Conservation (phyloP, 2,888 invertebrate species). For the Trissolcus brochymenae region DNA sequence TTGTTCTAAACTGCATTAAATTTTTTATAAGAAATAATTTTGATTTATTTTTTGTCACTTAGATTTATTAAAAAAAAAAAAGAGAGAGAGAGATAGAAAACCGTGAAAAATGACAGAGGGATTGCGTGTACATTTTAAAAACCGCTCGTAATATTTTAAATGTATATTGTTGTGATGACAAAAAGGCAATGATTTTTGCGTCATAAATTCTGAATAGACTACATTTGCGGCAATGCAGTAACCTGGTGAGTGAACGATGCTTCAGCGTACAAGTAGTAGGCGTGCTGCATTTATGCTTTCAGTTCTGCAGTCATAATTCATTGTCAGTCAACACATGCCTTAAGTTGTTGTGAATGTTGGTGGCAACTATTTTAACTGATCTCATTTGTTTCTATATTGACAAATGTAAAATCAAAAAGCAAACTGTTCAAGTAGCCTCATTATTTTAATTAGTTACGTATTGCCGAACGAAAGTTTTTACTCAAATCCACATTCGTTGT, state of each 20-base stretch:
- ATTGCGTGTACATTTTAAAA: slow-evolving; percentile 9
- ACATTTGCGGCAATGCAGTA: slow-evolving; percentile 15
- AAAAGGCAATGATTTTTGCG: slow-evolving; percentile 14
- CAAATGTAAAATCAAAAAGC: too few species aligned
- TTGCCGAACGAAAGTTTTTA: too few species aligned
- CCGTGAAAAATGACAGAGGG: too few species aligned
- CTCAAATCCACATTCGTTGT: too few species aligned
- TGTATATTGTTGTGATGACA: background rate
- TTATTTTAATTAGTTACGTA: background rate
- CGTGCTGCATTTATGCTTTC: slow-evolving; percentile 1
- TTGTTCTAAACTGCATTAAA: too few species aligned
- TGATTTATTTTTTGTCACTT: too few species aligned
- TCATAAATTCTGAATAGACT: slow-evolving; percentile 17
- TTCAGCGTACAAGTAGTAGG: slow-evolving; percentile 13
- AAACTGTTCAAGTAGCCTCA: too few species aligned
- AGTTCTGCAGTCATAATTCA: slow-evolving; percentile 4
- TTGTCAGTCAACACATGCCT: slow-evolving; percentile 3
- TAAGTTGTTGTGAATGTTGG: too few species aligned
- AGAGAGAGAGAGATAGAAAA: too few species aligned
- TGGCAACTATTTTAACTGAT: too few species aligned
- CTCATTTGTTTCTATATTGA: background rate
- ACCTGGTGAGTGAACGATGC: slow-evolving; percentile 18
- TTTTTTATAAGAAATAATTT: too few species aligned
- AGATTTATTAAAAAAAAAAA: too few species aligned
- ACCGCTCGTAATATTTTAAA: slow-evolving; percentile 6